Evolutionary conservation across 2,888 invertebrate species (phyloP).

Genomic region (Boloria selene): DNA sequence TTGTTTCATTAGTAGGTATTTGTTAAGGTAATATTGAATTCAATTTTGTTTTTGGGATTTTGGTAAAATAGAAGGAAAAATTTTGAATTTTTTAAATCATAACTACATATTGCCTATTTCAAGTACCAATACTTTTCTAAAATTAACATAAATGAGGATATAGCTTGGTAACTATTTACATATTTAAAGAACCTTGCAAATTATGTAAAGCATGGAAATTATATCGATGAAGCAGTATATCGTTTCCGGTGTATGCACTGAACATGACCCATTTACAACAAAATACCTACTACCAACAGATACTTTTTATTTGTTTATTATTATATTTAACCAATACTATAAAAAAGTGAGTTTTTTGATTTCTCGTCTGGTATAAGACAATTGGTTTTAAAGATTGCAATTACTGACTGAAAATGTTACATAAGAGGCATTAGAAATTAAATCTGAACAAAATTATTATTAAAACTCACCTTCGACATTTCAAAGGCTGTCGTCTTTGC

Average conservation of each 20-base stretch:
- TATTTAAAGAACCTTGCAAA: slow-evolving; percentile 9
- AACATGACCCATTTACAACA: slow-evolving; percentile 10
- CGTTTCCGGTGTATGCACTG: slow-evolving; percentile 3
- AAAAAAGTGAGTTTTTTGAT: not conserved
- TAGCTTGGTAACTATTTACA: too few species aligned
- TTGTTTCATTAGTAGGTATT: too few species aligned
- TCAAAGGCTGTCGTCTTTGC: slow-evolving; percentile 83
- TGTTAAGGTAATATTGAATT: too few species aligned
- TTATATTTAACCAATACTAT: not conserved
- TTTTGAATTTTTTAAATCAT: too few species aligned
- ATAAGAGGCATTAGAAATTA: slow-evolving; percentile 6
- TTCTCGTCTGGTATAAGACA: not conserved
- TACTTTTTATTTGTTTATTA: not conserved
- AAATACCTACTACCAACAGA: not conserved
- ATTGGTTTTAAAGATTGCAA: not conserved
- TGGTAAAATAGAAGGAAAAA: too few species aligned
- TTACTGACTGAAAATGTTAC: not conserved
- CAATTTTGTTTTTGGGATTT: too few species aligned
- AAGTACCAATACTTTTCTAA: too few species aligned
- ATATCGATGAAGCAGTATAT: slow-evolving; percentile 1
- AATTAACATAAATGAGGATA: too few species aligned
- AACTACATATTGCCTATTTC: too few species aligned
- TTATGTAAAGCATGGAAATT: slow-evolving; percentile 6
- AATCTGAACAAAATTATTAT: slow-evolving; percentile 2
- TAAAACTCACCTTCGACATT: slow-evolving; percentile 80